Conservation (phyloP, 30 jellyfish, hydroid and myxozoan genomes). For the Aurelia sp. region DNA sequence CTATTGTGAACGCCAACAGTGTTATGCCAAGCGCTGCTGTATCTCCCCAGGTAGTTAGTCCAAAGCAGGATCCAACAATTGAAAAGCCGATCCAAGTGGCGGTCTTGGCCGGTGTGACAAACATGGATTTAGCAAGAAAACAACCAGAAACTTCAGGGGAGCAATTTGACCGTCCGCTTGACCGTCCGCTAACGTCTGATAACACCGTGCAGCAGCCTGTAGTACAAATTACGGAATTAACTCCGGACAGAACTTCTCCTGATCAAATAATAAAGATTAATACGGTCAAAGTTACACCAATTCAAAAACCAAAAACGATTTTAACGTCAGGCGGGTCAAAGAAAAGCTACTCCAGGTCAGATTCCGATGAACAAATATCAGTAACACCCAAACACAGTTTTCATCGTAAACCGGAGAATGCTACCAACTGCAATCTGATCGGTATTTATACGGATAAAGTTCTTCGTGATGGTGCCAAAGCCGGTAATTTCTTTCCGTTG, state of each 20-base stretch:
- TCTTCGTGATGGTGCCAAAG: constrained; percentile 80
- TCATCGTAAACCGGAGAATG: constrained; percentile 22
- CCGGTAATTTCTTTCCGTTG: constrained; percentile 86
- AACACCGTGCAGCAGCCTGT: not conserved
- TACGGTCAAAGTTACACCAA: not conserved
- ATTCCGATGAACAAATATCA: not conserved
- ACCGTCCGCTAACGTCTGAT: too few relatives aligned
- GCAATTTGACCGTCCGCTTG: too few relatives aligned
- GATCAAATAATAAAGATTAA: not conserved
- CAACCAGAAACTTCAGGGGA: too few relatives aligned
- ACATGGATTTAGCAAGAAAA: too few relatives aligned
- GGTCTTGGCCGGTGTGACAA: too few relatives aligned
- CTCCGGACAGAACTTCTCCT: not conserved
- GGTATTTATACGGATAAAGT: constrained; percentile 61
- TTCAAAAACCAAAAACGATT: constrained; percentile 5
- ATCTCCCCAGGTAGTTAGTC: not conserved
- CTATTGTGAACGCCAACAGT: too few relatives aligned
- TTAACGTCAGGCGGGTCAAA: constrained; percentile 23
- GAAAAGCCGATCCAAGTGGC: too few relatives aligned
- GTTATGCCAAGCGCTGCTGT: not conserved
- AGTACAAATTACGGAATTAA: not conserved
- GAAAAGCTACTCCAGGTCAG: constrained; percentile 6
- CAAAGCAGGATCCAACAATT: too few relatives aligned
- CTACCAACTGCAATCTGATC: constrained; percentile 51
- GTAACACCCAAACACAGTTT: constrained; percentile 17